These are phyloP conservation scores for Eidolon dupreanum DNA, from an alignment of 2,797 vertebrate genomes.

Conservation along the genomic window DNA sequence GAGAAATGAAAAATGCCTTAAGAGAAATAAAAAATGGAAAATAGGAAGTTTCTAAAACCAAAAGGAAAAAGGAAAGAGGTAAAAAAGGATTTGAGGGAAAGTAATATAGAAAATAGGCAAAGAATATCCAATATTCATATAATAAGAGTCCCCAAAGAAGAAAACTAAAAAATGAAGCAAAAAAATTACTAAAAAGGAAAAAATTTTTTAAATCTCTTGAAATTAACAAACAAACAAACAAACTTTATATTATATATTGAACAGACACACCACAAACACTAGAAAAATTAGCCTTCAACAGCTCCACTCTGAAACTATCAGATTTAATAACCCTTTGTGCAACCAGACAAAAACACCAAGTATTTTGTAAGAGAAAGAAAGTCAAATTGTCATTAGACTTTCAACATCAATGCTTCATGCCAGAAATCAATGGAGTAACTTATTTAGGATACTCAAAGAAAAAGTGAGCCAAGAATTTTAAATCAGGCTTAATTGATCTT, in stretches of 20 bases:
- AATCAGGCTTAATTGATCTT: neutral
- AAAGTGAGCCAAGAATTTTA: neutral
- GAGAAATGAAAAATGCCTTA: neutral
- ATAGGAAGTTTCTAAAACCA: neutral
- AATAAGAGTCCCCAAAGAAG: neutral
- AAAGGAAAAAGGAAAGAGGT: neutral
- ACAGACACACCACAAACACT: neutral
- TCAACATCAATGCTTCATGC: neutral
- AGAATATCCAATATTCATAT: neutral
- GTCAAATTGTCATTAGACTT: neutral
- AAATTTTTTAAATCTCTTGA: neutral
- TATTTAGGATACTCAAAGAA: neutral
- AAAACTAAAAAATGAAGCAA: slow-evolving; percentile 9
- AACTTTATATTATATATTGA: neutral
- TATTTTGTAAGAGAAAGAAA: slow-evolving; percentile 29
- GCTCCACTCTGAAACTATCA: neutral
- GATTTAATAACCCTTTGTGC: neutral
- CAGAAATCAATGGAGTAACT: neutral
- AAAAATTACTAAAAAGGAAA: neutral
- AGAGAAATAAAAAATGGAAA: neutral
- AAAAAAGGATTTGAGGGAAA: neutral
- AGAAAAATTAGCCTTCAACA: neutral
- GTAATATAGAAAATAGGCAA: neutral
- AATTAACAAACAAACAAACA: neutral
- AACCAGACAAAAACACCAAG: neutral